Evolutionary conservation across 2,888 invertebrate genomes (phyloP), one percentile per base, ranked within the genome.

Genomic region (Alentia gelatinosa): DNA sequence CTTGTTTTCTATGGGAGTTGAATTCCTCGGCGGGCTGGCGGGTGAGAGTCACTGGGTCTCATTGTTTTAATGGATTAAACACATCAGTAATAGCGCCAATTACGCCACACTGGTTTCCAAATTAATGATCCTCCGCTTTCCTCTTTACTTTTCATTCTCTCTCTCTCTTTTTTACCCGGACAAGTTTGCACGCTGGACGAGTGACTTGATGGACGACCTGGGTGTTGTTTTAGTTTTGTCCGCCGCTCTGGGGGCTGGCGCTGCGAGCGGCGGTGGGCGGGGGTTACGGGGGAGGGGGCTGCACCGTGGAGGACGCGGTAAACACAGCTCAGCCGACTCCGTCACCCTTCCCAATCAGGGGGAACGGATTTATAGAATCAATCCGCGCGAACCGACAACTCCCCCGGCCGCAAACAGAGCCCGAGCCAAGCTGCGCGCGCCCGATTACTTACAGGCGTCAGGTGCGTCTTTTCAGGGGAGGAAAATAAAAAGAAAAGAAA

Each of bases 141-240:
- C 56, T 56, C 56, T 56, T 56, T 68, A 30, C 12, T 68, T 68
- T 68, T 47, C 19, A 47, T 12, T 68, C 33, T 68, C 33, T 68
- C 30, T 68, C 56, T n/a, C 56, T 5, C n/a, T 3, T 75, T 75
- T 75, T 75, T 75, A 1, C 35, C 1, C 33, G 15, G 26, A 37
- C 26, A 37, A 83, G 37, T 83, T 83, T 37, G 37, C 40, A 23
- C 83, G 83, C 12, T 26, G 68, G 68, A 30, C 33, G 1, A 30
- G 68, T 26, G 68, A 30, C 68, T 30, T 68, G 83, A 83, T 83
- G 19, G 83, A 83, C n/a, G 37, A 40, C n/a, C 15, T 83, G 23
- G 75, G 30, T 5, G 47, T 86, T 86, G 86, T 86, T 86, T 86
- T 86, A 42, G 47, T 47, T 86, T 86, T 86, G 86, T 33, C 86